Evolutionary conservation across 2,113 vertebrate genomes (phyloP), one percentile per base, ranked within the genome.

Genomic region (Albula glossodonta): DNA sequence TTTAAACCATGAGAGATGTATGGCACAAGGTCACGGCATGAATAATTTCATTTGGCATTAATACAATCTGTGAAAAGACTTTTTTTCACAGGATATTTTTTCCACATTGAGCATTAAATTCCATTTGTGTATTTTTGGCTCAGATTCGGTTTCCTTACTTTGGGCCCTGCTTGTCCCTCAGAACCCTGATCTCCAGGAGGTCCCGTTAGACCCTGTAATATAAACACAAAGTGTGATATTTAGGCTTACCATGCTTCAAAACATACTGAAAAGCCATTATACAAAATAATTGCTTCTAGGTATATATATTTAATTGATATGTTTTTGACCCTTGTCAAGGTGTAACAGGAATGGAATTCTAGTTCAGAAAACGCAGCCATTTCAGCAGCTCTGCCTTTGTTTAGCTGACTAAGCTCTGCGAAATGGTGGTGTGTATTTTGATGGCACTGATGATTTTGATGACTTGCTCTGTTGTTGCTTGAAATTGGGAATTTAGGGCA

Each of bases 81-180:
- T 9, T 31, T 74, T 41, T 41, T 41, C 31, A 41, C 31, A 41
- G 48, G n/a, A 7, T 80, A 31, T 87, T 53, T 70, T 85, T 63
- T 41, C 6, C 86, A 85, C 22, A 7, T 66, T 66, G 70, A 31
- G n/a, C 2, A 9, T 74, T 88, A n/a, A 63, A 11, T 87, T 78
- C 19, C 79, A 77, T 78, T 22, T 22, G 49, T 25, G 85, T 77
- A 53, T 57, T 52, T 74, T 31, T 74, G 70, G 9, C 70, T 41
- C 12, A 63, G 31, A 31, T 41, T 22, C 4, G n/a, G 11, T 49
- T 48, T 79, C 12, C 81, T 90, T 93, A 95, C 95, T 92, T 95
- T 95, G 4, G 91, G n/a, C 89, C 95, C 95, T 0, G 83, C 2
- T 50, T 88, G 88, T 19, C 95, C 95, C 86, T 95, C 93, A 0